Percentiles rank a stretch among this genome's conserved stretches.
These are phyloP conservation scores for Cirrhinus molitorella DNA, from an alignment of 2,797 vertebrate genomes.

Conservation along the genomic window DNA sequence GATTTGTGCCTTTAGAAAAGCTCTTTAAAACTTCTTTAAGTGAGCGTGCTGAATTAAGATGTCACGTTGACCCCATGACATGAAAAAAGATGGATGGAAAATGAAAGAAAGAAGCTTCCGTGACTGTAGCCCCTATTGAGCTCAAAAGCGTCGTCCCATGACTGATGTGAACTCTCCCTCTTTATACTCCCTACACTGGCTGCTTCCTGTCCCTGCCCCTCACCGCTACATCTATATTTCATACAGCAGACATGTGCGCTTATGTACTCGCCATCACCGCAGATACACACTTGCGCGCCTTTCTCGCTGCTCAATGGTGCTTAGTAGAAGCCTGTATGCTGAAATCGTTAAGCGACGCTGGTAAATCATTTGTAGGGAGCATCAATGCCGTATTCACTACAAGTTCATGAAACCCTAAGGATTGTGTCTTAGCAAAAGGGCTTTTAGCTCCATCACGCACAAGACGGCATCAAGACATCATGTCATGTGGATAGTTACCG, in stretches of 20 bases:
- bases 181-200: slow-evolving; percentile 28
- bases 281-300: neutral
- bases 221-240: slow-evolving; percentile 46
- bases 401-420: slow-evolving; percentile 6
- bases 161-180: slow-evolving; percentile 24
- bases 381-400: slow-evolving; percentile 18
- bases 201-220: slow-evolving; percentile 44
- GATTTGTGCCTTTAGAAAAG: slow-evolving; percentile 32
- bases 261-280: neutral
- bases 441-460: neutral
- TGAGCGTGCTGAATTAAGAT: slow-evolving; percentile 26
- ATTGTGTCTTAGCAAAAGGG: neutral
- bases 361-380: slow-evolving; percentile 33
- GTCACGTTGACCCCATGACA: neutral
- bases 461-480: slow-evolving; percentile 30
- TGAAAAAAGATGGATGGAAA: neutral
- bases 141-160: slow-evolving; percentile 11
- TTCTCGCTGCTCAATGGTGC: neutral
- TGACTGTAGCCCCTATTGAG: slow-evolving; percentile 16
- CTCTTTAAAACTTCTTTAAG: slow-evolving; percentile 31
- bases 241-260: slow-evolving; percentile 7
- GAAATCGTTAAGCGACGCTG: neutral
- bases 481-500: slow-evolving; percentile 35
- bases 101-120: neutral
- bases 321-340: neutral